Conservation (phyloP, 2,888 invertebrate species). For the Andricus quercusramuli region DNA sequence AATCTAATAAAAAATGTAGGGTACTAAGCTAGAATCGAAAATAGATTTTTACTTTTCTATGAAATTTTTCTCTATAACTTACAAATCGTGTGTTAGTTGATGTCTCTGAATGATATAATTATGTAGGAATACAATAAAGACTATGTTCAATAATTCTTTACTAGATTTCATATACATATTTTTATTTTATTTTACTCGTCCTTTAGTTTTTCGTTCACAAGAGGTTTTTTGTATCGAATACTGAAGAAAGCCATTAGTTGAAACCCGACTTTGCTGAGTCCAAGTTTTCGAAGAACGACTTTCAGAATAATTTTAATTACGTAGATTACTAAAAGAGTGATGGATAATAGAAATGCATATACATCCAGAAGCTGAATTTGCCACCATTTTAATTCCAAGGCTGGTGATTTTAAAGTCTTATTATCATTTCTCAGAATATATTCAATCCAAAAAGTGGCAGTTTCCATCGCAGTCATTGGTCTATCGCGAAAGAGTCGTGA, state of each 20-base stretch:
- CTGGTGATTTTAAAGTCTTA: constrained; percentile 56
- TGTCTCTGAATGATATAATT: constrained; percentile 19
- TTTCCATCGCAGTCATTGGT: constrained; percentile 60
- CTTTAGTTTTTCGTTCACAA: background rate
- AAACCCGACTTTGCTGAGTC: background rate
- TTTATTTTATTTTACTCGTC: background rate
- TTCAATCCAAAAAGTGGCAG: constrained; percentile 63
- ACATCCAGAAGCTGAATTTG: constrained; percentile 60
- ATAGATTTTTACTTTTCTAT: constrained; percentile 31
- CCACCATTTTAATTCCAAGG: constrained; percentile 61
- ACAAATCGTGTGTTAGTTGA: constrained; percentile 1
- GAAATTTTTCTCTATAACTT: background rate
- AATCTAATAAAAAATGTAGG: background rate
- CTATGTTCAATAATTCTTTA: background rate
- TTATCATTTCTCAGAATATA: constrained; percentile 60
- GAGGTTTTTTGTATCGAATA: background rate
- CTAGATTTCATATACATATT: too few species aligned
- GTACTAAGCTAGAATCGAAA: background rate
- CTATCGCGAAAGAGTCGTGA: constrained; percentile 55
- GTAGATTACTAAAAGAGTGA: background rate
- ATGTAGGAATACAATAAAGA: constrained; percentile 10
- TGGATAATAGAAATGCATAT: constrained; percentile 46
- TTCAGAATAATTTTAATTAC: background rate
- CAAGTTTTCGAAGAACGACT: background rate
- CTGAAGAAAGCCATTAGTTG: background rate